Percentiles rank a stretch among this genome's conserved stretches.
phyloP scores from a whole-genome alignment of 92 coral and sea anemone species.

The Galaxea fascicularis region DNA sequence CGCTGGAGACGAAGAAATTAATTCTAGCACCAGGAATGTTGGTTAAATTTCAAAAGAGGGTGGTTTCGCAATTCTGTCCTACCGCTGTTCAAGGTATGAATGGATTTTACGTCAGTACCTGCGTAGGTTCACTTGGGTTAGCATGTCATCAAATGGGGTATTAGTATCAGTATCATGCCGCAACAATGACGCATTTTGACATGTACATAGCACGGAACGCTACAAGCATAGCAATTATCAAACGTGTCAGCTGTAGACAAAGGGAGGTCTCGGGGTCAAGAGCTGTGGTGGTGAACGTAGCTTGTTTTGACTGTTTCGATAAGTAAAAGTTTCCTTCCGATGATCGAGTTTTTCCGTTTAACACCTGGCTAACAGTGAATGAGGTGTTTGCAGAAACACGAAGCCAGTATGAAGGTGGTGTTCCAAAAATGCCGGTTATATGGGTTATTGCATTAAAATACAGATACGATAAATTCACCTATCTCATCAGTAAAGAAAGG shows the following conservation, averaged over 20 bases:
- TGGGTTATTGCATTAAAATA: background rate
- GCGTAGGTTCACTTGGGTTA: constrained; percentile 49
- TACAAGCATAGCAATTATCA: constrained; percentile 56
- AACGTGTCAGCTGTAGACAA: constrained; percentile 58
- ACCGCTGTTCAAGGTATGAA: constrained; percentile 1
- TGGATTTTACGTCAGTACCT: constrained; percentile 49
- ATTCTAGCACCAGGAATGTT: constrained; percentile 23
- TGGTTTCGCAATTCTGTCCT: constrained; percentile 22
- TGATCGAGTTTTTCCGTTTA: constrained; percentile 56
- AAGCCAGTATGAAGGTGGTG: background rate
- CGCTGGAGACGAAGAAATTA: background rate
- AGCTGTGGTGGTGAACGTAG: constrained; percentile 40
- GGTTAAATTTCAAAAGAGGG: background rate
- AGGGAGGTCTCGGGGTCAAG: constrained; percentile 67
- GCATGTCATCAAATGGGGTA: constrained; percentile 47
- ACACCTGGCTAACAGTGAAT: constrained; percentile 49
- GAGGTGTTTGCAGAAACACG: background rate
- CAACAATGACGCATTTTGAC: constrained; percentile 46
- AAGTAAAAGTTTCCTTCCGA: constrained; percentile 64
- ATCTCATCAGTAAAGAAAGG: background rate
- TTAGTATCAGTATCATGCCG: constrained; percentile 46
- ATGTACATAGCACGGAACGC: constrained; percentile 58
- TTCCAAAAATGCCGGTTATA: constrained; percentile 1
- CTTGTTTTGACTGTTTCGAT: constrained; percentile 49
- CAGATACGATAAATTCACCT: background rate